Base-by-base conservation (phyloP, 2,888 invertebrate species). In the Sarcophaga variegata region DNA sequence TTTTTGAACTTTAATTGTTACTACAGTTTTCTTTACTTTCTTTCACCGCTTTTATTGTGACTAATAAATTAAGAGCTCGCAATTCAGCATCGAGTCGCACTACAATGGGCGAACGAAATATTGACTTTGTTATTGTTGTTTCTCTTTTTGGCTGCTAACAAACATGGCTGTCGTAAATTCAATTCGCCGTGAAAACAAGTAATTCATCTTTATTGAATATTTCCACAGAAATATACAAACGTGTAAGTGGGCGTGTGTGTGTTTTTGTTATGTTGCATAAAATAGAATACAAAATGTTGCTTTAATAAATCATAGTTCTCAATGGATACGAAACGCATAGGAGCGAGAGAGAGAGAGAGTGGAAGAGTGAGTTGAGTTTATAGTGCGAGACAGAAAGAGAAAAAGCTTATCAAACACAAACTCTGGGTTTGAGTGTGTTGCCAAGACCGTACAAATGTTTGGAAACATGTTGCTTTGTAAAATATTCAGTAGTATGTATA, bases 161-260 rank as follows among this genome's bases (percentile, higher is more conserved):
- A 91, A 91, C 90, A 90, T 90, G 90, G 91, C 86, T 90, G 90
- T 90, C 90, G 89, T 90, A 90, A 90, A 90, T 90, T 83, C 87
- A 88, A 88, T 89, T 89, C 89, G 88, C 89, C 87, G 88, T 83
- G 80, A 87, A 75, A 71, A 75, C 80, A 88, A 83, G 89, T 79
- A 88, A 89, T 89, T 82, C 88, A 86, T 89, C 88, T 87, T 83
- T 85, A 75, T 79, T n/a, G 17, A 54, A 54, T 37, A 37, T 37
- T 37, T 37, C 37, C 8, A 37, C 37, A 37, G 8, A 37, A 37
- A 10, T 10, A 0, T 37, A 37, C 37, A 54, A 54, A 54, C 17
- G 17, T 54, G 12, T 54, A 17, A 14, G 4, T 17, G 17, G 4
- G 12, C 12, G 74, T 72, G 70, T 70, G 14, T 76, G 60, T 82